These are phyloP conservation scores for Ophthalmotilapia sp. DNA, from an alignment of 2,113 vertebrate species.

Conservation along the genomic window DNA sequence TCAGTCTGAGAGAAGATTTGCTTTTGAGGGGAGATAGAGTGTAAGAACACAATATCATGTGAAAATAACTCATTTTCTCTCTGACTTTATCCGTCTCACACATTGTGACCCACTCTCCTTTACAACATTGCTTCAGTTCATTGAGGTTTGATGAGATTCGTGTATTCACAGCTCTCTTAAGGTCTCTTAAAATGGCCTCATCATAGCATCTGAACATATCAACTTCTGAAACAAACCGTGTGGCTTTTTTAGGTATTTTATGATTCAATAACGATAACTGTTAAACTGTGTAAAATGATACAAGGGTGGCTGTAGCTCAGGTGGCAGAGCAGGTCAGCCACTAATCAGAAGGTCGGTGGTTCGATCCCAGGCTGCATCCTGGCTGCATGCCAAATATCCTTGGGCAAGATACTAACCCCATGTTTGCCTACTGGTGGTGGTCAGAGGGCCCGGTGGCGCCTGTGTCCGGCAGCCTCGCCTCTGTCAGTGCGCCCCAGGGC, in stretches of 20 bases:
- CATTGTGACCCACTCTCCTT: not conserved
- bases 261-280: not conserved
- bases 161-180: not conserved
- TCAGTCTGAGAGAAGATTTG: not conserved
- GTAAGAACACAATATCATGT: not conserved
- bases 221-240: not conserved
- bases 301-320: too few relatives aligned
- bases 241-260: not conserved
- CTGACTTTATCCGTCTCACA: not conserved
- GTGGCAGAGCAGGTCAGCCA: too few relatives aligned
- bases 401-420: too few relatives aligned
- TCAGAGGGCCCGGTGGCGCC: too few relatives aligned
- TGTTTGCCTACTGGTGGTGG: too few relatives aligned
- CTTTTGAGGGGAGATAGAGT: not conserved
- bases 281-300: not conserved
- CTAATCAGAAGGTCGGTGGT: too few relatives aligned
- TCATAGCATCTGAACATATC: not conserved
- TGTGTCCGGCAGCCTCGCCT: too few relatives aligned
- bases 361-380: too few relatives aligned
- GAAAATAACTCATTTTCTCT: not conserved
- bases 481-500: too few relatives aligned
- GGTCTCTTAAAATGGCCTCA: not conserved
- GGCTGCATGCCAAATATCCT: too few relatives aligned
- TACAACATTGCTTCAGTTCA: not conserved
- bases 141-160: not conserved